Evolutionary conservation across 2,797 vertebrate genomes (phyloP).

Genomic region (Tolypeutes matacus): DNA sequence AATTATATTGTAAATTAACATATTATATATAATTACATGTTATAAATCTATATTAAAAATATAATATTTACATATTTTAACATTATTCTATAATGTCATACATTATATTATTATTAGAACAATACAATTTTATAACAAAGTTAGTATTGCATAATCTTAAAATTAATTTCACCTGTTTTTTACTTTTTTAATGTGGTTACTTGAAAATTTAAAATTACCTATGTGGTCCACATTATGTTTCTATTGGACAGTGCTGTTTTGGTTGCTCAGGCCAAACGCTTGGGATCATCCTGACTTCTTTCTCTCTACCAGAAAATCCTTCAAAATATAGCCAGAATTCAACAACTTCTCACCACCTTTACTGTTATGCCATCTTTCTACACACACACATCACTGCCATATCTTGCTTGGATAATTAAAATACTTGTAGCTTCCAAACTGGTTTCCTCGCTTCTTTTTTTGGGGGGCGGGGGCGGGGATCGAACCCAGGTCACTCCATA

Average conservation of each 20-base stretch:
- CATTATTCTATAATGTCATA: no score
- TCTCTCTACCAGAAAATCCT: background rate
- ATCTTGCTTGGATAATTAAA: background rate
- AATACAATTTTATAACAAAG: no score
- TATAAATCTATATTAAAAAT: no score
- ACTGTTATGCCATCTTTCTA: background rate
- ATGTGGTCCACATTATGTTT: background rate
- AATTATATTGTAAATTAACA: no score
- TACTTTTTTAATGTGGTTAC: background rate
- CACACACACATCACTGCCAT: no score
- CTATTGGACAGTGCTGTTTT: background rate
- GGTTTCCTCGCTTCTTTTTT: background rate
- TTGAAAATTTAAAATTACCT: background rate
- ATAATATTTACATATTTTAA: no score
- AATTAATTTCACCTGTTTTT: slow-evolving; percentile 5
- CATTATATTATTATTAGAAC: no score
- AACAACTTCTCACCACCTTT: slow-evolving; percentile 5
- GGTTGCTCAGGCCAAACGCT: background rate
- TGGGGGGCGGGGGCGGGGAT: no score
- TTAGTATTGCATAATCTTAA: background rate
- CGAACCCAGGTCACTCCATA: no score
- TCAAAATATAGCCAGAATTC: background rate
- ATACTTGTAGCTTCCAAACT: background rate
- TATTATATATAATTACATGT: no score
- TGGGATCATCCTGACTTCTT: background rate